Evolutionary conservation across 1,140 invertebrate genomes (phyloP), one percentile per base, ranked within the genome.

Genomic region (Cotesia glomerata): DNA sequence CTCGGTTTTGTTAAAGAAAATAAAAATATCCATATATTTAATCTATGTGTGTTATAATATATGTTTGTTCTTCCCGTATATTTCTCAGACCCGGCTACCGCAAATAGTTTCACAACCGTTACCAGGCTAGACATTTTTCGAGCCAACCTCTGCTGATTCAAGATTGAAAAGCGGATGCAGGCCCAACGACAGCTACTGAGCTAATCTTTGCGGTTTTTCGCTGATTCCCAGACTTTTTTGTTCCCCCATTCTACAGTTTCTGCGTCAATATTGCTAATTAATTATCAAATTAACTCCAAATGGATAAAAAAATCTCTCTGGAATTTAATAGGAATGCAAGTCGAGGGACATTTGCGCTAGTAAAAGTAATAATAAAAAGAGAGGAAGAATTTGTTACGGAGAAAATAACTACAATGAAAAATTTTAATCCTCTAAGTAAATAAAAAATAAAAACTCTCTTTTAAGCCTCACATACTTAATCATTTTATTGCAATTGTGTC

Each of bases 141-240:
- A 69, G 26, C 3, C 26, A 26, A 3, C 26, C 26, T 54, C 14
- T 69, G 58, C 26, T 2, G 26, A 26, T 26, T 26, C 26, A 26
- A 26, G 26, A 26, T 26, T 26, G 56, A 69, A 56, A 61, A 69
- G 67, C 56, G 67, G 67, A 69, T 59, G 39, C 36, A 54, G 18
- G 39, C 39, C 39, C 39, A 56, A 56, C 39, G 35, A 56, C 39
- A 58, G 56, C 18, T 9, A 18, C 45, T 66, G 45, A 56, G 32
- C 49, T 68, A 68, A 68, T 68, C 65, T 36, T 32, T 68, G 65
- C 45, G 65, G 65, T 68, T 68, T 68, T 66, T 58, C 14, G 56
- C 56, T 8, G 26, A 18, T 5, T 58, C 39, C 11, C 39, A 11
- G 11, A 2, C 39, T 45, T 45, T 45, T 11, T 45, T 45, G 8